Evolutionary conservation across 2,888 invertebrate genomes (phyloP), one percentile per base, ranked within the genome.

Genomic region (Polylopha cassiicola): DNA sequence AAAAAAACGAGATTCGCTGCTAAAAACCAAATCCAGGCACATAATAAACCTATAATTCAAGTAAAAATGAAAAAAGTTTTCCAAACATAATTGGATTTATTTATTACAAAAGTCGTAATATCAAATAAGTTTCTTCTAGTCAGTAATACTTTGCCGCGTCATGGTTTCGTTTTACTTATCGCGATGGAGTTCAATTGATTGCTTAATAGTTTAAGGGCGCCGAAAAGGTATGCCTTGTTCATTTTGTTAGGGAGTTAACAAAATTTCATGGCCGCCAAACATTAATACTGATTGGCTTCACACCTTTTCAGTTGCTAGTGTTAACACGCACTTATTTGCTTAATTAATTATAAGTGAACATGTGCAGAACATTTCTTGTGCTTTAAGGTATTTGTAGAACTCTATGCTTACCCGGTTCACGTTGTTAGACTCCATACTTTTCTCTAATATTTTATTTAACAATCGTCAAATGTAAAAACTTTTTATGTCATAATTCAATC

Each of bases 401-500:
- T 15, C 7, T 21, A 17, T 71, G 71, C 84, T 84, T 84, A 84
- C 84, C 84, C 82, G 65, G 53, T 51, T 75, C 30, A 50, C 59
- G 68, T 62, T 73, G 71, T 68, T 77, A 55, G 61, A 55, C 53
- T 84, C 84, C 84, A 84, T 84, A 50, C 46, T 73, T 61, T 51
- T 59, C 48, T 52, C 53, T 47, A 62, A 47, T 51, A 61, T 58
- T 49, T 48, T 58, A 56, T 56, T 57, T 60, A 58, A 61, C 48
- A 55, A 58, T 69, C 66, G 67, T 68, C 65, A 57, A 67, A 65
- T 57, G 54, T 61, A 62, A 66, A 59, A 8, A 58, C 53, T 61
- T 61, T 66, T 58, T 77, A 75, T 76, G 61, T 69, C 77, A 81
- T 78, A 74, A 66, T 75, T 72, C 72, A 73, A 73, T 73, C 46